Evolutionary conservation across 2,888 invertebrate genomes (phyloP).

Genomic region (Drosophila mimetica): DNA sequence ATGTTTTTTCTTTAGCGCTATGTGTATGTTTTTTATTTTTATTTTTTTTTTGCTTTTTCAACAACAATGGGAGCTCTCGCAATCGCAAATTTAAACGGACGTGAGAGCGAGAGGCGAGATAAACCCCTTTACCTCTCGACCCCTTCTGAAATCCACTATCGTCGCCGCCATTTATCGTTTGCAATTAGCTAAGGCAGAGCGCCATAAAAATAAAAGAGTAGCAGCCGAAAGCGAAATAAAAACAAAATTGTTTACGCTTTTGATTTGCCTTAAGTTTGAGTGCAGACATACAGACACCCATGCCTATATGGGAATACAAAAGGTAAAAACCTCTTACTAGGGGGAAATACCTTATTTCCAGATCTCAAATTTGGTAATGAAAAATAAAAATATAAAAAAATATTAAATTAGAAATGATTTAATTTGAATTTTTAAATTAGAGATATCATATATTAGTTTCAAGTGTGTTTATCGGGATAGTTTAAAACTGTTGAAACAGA

Average conservation of each 20-base stretch:
- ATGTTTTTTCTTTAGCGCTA: slow-evolving; percentile 40
- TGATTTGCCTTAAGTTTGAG: slow-evolving; percentile 27
- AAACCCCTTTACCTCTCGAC: slow-evolving; percentile 5
- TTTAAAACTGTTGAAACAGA: too few relatives aligned
- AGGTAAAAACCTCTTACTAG: too few relatives aligned
- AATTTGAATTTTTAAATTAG: too few relatives aligned
- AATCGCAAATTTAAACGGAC: slow-evolving; percentile 50
- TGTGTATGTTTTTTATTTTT: slow-evolving; percentile 18
- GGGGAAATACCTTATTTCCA: too few relatives aligned
- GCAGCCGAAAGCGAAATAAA: slow-evolving; percentile 48
- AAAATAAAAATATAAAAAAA: too few relatives aligned
- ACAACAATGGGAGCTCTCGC: slow-evolving; percentile 49
- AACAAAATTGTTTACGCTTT: slow-evolving; percentile 70
- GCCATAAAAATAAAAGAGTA: slow-evolving; percentile 58
- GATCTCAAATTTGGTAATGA: too few relatives aligned
- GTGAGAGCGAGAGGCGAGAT: slow-evolving; percentile 18
- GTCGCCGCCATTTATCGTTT: slow-evolving; percentile 37
- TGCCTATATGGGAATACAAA: background rate
- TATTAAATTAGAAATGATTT: too few relatives aligned
- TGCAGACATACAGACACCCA: slow-evolving; percentile 3
- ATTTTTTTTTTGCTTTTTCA: slow-evolving; percentile 19
- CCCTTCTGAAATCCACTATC: slow-evolving; percentile 23
- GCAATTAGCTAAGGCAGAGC: slow-evolving; percentile 70
- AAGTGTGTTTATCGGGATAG: too few relatives aligned
- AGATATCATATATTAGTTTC: too few relatives aligned